These are phyloP conservation scores for Sicus ferrugineus DNA, from an alignment of 2,888 invertebrate species.

Conservation along the genomic window DNA sequence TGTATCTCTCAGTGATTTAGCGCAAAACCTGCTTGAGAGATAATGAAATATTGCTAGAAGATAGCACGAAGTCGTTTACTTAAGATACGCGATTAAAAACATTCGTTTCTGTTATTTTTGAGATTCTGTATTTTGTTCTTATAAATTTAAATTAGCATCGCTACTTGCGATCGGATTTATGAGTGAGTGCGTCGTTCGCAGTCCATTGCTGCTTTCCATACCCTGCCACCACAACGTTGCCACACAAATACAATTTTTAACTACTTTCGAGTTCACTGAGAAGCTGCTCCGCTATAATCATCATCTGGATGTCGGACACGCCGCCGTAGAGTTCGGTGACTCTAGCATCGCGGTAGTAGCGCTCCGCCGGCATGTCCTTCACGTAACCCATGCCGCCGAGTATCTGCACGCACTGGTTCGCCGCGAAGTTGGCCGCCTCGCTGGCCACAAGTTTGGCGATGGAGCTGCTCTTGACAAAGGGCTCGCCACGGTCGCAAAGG, in stretches of 20 bases:
- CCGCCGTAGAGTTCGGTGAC: conserved; percentile 85
- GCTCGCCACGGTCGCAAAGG: conserved; percentile 66
- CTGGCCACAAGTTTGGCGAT: conserved; percentile 81
- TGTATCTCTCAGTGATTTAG: no score
- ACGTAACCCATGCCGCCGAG: conserved; percentile 79
- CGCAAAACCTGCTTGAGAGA: no score
- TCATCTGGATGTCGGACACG: conserved; percentile 78
- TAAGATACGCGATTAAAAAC: no score
- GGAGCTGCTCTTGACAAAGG: conserved; percentile 73
- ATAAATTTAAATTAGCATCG: no score
- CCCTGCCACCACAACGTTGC: no score
- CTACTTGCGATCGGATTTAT: no score
- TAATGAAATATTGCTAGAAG: no score
- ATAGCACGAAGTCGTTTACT: no score
- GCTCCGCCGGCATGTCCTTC: conserved; percentile 74
- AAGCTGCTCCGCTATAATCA: conserved; percentile 73
- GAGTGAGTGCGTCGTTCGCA: no score
- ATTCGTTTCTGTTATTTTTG: no score
- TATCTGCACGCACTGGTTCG: conserved; percentile 78
- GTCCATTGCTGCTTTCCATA: no score
- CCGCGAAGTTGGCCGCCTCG: conserved; percentile 72
- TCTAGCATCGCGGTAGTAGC: conserved; percentile 79
- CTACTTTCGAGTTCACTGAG: conserved; percentile 38
- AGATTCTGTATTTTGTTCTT: no score
- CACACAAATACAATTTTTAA: background rate